Conservation (phyloP, 2,888 invertebrate genomes). For the Hyalella azteca region DNA sequence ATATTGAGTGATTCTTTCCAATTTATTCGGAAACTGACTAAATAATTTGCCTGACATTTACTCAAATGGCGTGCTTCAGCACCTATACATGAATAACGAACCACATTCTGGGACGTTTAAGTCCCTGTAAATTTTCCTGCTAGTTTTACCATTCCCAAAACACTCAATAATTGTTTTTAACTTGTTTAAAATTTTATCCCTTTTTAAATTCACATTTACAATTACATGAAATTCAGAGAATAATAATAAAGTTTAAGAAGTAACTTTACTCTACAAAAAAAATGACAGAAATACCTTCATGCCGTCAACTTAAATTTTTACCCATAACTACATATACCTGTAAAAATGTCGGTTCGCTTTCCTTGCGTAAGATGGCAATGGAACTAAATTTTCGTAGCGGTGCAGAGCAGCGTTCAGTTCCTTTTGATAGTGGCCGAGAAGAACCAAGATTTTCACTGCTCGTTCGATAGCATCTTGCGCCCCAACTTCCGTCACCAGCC, state of each 20-base stretch:
- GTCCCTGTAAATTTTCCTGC: too few species aligned
- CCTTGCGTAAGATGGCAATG: neutral
- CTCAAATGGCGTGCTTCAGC: too few species aligned
- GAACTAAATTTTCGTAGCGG: neutral
- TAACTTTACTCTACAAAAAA: neutral
- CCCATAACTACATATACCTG: conserved; percentile 15
- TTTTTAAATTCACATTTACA: too few species aligned
- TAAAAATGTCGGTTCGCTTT: conserved; percentile 10
- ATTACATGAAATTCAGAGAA: neutral
- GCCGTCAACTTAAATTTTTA: too few species aligned
- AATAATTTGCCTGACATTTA: too few species aligned
- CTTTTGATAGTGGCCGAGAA: neutral
- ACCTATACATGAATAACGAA: too few species aligned
- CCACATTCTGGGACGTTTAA: too few species aligned
- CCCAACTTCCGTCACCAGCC: conserved; percentile 26
- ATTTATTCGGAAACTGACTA: too few species aligned
- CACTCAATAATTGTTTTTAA: too few species aligned
- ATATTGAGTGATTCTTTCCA: too few species aligned
- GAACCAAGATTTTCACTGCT: neutral
- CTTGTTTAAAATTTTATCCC: too few species aligned
- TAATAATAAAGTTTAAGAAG: neutral
- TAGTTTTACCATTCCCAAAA: too few species aligned
- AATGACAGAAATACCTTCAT: neutral
- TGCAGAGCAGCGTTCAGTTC: conserved; percentile 11
- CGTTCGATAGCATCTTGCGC: conserved; percentile 13